phyloP scores from a whole-genome alignment of 2,113 vertebrate species.

The Pterocles burchelli region DNA sequence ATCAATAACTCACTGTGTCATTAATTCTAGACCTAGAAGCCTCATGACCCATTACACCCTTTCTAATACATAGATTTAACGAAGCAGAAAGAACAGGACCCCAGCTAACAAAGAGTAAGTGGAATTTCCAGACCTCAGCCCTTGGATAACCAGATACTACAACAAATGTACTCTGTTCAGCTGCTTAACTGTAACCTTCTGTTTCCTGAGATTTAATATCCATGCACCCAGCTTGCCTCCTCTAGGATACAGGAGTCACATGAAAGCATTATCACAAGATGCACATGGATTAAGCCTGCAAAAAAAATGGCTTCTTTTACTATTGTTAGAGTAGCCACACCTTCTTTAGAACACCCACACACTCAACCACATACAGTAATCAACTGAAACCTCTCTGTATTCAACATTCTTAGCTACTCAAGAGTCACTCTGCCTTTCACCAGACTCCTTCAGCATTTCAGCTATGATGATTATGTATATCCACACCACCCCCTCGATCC shows the following conservation, averaged over 20 bases:
- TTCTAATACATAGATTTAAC: not conserved
- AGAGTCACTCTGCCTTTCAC: not conserved
- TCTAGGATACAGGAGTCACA: not conserved
- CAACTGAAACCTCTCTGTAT: not conserved
- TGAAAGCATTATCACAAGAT: not conserved
- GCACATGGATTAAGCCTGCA: not conserved
- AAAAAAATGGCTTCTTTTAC: not conserved
- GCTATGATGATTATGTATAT: not conserved
- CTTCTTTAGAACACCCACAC: not conserved
- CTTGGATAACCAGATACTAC: not conserved
- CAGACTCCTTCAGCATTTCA: not conserved
- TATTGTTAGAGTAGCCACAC: not conserved
- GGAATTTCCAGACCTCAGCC: not conserved
- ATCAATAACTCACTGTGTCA: not conserved
- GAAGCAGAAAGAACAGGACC: not conserved
- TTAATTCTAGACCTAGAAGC: not conserved
- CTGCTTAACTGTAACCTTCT: not conserved
- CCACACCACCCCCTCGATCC: not conserved
- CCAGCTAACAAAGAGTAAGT: not conserved
- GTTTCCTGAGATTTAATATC: not conserved
- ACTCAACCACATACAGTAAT: not conserved
- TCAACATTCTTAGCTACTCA: not conserved
- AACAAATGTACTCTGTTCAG: not conserved
- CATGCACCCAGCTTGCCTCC: not conserved
- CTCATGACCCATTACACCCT: not conserved